Base-by-base conservation (phyloP, 2,113 vertebrate genomes). In the Catharus bicknelli region DNA sequence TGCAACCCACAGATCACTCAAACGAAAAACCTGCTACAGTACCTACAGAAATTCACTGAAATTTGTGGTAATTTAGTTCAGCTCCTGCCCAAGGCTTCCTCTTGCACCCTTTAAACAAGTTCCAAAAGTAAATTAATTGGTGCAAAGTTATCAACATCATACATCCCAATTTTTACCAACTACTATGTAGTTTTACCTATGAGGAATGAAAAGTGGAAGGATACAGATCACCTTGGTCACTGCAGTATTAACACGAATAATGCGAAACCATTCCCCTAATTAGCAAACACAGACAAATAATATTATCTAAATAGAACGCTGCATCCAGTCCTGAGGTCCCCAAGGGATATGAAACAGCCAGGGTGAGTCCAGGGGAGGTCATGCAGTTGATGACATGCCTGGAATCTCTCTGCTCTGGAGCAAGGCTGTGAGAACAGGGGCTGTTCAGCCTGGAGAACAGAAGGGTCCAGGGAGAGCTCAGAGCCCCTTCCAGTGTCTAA, bases 171-270 rank as follows among this genome's bases (percentile, higher is more conserved):
- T 40, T 72, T 30, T 48, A 74, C 43, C 51, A 53, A 2, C 13
- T 62, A 6, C n/a, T 13, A 1, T 1, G 0, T 0, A 42, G 38
- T 12, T 81, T 11, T 22, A 13, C 26, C 53, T 12, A 4, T 4
- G 45, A 34, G 0, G 2, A 82, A n/a, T 1, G 4, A 45, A 30
- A 43, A 68, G 38, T 0, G 5, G 21, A 43, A 12, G 13, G 13
- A 6, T 21, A 17, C 7, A n/a, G 20, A 9, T 36, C 38, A 25
- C 23, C n/a, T 11, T 2, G 11, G 17, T 4, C 61, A 36, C 32
- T 25, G 25, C 43, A 32, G 36, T 1, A 14, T 29, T n/a, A 59
- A 76, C 67, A 7, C 4, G 25, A 64, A 21, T 6, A 19, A 79
- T 1, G 25, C n/a, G 42, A 76, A 78, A 16, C 7, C 47, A 9